These are phyloP conservation scores for Coccyzus lansbergi DNA, from an alignment of 2,797 vertebrate species.

Conservation along the genomic window DNA sequence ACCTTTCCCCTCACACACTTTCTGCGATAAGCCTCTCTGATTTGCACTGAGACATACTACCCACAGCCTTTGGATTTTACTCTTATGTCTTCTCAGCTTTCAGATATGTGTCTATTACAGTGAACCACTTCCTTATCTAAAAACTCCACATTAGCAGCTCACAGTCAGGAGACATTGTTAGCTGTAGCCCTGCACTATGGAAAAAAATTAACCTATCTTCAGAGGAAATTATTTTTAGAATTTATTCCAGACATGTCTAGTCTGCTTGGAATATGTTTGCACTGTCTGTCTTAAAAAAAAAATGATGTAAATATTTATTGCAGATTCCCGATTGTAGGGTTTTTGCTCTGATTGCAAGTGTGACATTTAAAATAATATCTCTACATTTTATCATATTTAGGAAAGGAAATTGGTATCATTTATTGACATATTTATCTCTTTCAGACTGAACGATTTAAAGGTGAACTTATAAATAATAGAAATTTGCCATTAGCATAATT, in stretches of 20 bases:
- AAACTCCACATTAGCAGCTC: neutral
- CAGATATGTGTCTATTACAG: neutral
- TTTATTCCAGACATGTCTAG: slow-evolving; percentile 52
- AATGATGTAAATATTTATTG: slow-evolving; percentile 45
- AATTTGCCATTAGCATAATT: slow-evolving; percentile 22
- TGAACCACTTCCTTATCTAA: slow-evolving; percentile 19
- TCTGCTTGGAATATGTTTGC: slow-evolving; percentile 39
- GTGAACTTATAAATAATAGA: neutral
- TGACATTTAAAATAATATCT: slow-evolving; percentile 37
- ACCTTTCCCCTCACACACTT: neutral
- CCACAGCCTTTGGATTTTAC: neutral
- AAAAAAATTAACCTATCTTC: slow-evolving; percentile 45
- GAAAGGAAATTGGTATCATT: slow-evolving; percentile 41
- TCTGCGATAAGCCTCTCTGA: neutral
- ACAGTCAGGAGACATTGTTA: neutral
- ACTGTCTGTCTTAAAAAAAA: slow-evolving; percentile 15
- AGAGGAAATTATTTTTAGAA: slow-evolving; percentile 55
- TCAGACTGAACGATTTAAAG: neutral
- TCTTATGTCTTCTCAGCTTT: neutral
- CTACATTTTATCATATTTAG: slow-evolving; percentile 29
- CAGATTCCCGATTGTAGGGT: neutral
- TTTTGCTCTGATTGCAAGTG: slow-evolving; percentile 40
- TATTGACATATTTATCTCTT: slow-evolving; percentile 52
- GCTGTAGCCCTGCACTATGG: neutral
- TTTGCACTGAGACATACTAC: neutral